Evolutionary conservation across 2,888 invertebrate genomes (phyloP).

Genomic region (Pollenia angustigena): DNA sequence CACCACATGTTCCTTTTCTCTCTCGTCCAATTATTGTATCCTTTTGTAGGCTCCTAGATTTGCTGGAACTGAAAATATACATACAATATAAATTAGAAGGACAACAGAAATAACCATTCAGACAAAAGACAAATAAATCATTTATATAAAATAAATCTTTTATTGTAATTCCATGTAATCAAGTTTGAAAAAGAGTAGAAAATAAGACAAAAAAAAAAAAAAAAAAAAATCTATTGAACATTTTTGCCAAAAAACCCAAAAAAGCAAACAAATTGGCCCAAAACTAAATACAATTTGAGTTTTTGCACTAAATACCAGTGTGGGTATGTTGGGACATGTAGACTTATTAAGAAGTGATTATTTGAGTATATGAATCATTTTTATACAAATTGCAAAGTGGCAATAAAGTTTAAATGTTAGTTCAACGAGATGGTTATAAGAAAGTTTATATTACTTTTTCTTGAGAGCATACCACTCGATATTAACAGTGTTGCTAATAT

Average conservation of each 20-base stretch:
- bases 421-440: no score
- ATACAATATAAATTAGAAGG: background rate
- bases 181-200: conserved; percentile 74
- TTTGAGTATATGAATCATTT: conserved; percentile 24
- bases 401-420: no score
- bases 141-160: conserved; percentile 62
- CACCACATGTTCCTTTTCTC: conserved; percentile 46
- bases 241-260: conserved; percentile 26
- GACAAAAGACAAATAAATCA: conserved; percentile 68
- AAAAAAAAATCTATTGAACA: conserved; percentile 30
- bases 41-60: conserved; percentile 22
- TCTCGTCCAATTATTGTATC: conserved; percentile 2
- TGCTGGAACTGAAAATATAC: background rate
- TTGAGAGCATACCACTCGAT: no score
- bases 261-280: conserved; percentile 5
- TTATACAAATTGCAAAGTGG: background rate
- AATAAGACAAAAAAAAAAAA: background rate
- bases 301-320: background rate
- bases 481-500: no score
- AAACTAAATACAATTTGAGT: conserved; percentile 11
- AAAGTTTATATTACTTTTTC: no score
- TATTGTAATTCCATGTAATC: conserved; percentile 67
- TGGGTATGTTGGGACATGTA: background rate
- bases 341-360: conserved; percentile 7
- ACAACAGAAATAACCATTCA: conserved; percentile 47